These are phyloP conservation scores for Subacronicta megacephala DNA, from an alignment of 2,888 invertebrate genomes.

Conservation along the genomic window DNA sequence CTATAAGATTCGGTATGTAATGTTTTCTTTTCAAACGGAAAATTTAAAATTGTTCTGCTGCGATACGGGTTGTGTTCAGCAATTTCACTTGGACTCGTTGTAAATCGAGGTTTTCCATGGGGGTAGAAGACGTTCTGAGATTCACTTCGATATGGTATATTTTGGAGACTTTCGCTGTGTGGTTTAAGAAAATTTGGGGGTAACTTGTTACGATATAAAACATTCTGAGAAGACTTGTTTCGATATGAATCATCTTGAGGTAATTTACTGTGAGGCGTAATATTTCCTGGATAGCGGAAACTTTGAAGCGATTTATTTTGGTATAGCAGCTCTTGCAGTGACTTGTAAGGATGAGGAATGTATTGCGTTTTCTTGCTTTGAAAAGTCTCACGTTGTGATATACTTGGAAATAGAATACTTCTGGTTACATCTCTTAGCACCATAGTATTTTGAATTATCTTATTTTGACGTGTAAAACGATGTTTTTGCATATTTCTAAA, in stretches of 20 bases:
- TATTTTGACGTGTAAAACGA: neutral
- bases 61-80: neutral
- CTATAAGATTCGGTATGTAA: neutral
- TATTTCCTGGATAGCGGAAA: neutral
- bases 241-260: neutral
- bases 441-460: neutral
- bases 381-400: neutral
- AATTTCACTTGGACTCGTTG: neutral
- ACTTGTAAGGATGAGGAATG: neutral
- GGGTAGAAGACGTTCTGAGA: neutral
- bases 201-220: neutral
- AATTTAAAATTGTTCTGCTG: neutral
- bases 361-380: neutral
- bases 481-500: neutral
- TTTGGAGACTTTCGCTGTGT: neutral
- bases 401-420: neutral
- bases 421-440: neutral
- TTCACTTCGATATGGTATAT: neutral
- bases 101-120: neutral
- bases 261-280: neutral
- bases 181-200: no score
- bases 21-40: neutral
- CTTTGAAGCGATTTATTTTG: neutral
- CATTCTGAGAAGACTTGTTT: neutral
- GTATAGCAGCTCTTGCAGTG: neutral